Evolutionary conservation across 2,113 vertebrate species (phyloP).

Genomic region (Dipodomys spectabilis): DNA sequence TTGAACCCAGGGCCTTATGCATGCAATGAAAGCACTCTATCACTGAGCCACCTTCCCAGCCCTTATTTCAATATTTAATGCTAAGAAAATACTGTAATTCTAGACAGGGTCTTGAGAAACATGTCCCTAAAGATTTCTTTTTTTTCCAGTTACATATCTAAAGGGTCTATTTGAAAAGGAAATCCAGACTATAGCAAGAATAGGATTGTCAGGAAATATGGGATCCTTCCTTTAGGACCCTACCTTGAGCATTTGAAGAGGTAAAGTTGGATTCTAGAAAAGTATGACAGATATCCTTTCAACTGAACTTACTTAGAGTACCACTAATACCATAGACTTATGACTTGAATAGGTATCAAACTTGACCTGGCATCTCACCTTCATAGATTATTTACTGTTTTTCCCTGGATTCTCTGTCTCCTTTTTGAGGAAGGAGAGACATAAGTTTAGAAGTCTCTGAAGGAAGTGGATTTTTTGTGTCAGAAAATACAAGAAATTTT

Average conservation of each 20-base stretch:
- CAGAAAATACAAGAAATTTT: background rate
- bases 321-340: background rate
- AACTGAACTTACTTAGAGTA: background rate
- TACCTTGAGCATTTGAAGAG: background rate
- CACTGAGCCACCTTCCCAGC: too few relatives aligned
- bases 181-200: background rate
- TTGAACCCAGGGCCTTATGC: too few relatives aligned
- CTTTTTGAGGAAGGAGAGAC: background rate
- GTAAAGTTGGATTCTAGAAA: background rate
- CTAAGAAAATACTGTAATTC: background rate
- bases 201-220: background rate
- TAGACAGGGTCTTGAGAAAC: background rate
- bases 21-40: background rate
- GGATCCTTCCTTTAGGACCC: background rate
- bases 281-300: background rate
- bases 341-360: background rate
- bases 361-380: background rate
- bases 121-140: background rate
- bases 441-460: background rate
- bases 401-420: background rate
- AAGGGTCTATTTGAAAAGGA: background rate
- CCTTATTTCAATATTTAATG: background rate
- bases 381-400: background rate
- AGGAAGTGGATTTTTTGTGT: background rate
- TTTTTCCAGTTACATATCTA: background rate